Evolutionary conservation across 2,888 invertebrate genomes (phyloP).

Genomic region (Melipona bicolor): DNA sequence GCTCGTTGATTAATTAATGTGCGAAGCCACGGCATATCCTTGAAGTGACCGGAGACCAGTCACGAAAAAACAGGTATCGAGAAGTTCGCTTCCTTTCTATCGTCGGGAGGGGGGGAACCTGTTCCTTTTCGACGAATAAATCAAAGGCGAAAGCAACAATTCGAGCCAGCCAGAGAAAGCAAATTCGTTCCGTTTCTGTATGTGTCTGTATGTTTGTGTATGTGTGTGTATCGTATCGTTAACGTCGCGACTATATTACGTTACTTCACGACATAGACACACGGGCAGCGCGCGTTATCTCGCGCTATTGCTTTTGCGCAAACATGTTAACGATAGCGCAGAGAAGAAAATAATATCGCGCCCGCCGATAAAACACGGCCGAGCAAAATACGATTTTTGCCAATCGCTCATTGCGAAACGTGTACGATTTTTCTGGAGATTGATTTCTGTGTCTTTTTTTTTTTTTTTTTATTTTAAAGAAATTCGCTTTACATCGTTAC

Average conservation of each 20-base stretch:
- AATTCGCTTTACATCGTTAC: too few species aligned
- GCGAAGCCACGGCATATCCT: neutral
- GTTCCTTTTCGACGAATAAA: conserved; percentile 22
- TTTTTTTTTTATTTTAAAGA: too few species aligned
- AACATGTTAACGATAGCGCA: too few species aligned
- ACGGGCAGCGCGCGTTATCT: too few species aligned
- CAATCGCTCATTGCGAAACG: too few species aligned
- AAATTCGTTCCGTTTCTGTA: neutral
- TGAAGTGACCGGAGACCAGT: neutral
- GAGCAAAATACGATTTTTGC: too few species aligned
- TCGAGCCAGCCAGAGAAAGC: conserved; percentile 27
- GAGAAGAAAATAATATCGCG: too few species aligned
- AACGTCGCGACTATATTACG: neutral
- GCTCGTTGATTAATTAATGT: neutral
- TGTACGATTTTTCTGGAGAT: too few species aligned
- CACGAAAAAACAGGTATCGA: conserved; percentile 27
- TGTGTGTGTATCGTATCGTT: neutral
- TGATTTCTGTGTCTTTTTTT: too few species aligned
- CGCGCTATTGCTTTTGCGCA: too few species aligned
- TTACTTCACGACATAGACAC: neutral
- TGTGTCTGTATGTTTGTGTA: too few species aligned
- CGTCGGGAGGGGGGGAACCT: neutral
- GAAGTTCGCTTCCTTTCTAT: conserved; percentile 7
- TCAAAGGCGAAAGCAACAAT: conserved; percentile 45
- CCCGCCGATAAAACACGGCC: too few species aligned